Conservation (phyloP, 2,888 invertebrate species). For the Idaea biselata region DNA sequence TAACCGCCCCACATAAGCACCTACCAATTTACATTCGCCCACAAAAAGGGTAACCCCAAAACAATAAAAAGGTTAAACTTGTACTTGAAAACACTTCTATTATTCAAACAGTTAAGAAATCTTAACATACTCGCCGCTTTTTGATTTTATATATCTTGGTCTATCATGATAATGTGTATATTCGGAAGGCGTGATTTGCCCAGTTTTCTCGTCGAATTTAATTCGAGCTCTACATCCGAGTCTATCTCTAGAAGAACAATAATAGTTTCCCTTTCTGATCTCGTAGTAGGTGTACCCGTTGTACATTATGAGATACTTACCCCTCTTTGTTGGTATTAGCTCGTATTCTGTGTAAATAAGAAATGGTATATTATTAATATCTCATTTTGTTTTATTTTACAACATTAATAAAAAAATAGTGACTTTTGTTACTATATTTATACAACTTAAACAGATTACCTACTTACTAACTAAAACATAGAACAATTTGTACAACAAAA, state of each 20-base stretch:
- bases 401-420: no score
- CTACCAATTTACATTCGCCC: no score
- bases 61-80: no score
- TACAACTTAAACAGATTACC: no score
- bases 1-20: no score
- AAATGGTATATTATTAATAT: neutral
- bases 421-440: no score
- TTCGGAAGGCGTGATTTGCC: conserved; percentile 28
- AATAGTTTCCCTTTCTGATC: conserved; percentile 30
- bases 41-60: no score
- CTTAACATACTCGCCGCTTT: neutral
- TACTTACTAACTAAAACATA: no score
- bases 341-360: neutral
- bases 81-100: no score
- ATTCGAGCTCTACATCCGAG: conserved; percentile 43
- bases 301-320: neutral
- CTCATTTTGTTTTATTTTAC: no score
- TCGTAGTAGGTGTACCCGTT: conserved; percentile 37
- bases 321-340: neutral
- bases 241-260: conserved; percentile 29
- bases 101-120: neutral
- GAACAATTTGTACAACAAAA: no score
- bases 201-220: conserved; percentile 32
- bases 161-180: neutral
- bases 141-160: neutral